Conservation (phyloP, 2,113 vertebrate species). For the Myotis davidii region DNA sequence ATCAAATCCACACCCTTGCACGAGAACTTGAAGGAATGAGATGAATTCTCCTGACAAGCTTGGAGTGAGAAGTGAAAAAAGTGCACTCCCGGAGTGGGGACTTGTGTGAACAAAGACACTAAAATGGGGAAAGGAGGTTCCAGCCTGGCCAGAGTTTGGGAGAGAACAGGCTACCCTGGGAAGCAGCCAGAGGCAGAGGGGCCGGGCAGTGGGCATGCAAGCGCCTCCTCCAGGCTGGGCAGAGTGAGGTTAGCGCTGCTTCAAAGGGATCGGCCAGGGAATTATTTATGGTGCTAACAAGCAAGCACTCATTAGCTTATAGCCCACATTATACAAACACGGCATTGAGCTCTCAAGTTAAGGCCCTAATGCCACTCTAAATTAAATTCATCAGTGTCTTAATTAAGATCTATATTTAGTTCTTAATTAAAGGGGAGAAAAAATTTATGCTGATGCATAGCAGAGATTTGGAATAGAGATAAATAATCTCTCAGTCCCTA, state of each 20-base stretch:
- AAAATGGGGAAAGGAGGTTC: neutral
- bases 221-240: constrained; percentile 69
- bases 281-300: constrained; percentile 86
- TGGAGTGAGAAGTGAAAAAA: neutral
- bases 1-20: neutral
- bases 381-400: constrained; percentile 90
- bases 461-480: constrained; percentile 54
- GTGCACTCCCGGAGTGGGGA: neutral
- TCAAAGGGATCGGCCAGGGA: constrained; percentile 82
- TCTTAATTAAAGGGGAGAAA: constrained; percentile 85
- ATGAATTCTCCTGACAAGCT: neutral
- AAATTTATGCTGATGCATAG: constrained; percentile 53
- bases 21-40: neutral
- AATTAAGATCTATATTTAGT: constrained; percentile 90
- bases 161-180: neutral
- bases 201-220: neutral
- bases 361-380: constrained; percentile 87
- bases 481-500: constrained; percentile 54
- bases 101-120: neutral
- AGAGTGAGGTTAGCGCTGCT: constrained; percentile 71
- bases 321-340: constrained; percentile 86
- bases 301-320: constrained; percentile 86
- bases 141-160: neutral
- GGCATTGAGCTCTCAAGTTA: constrained; percentile 80
- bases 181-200: neutral